Conservation (phyloP, 2,888 invertebrate genomes). For the Sarcophaga carnaria region DNA sequence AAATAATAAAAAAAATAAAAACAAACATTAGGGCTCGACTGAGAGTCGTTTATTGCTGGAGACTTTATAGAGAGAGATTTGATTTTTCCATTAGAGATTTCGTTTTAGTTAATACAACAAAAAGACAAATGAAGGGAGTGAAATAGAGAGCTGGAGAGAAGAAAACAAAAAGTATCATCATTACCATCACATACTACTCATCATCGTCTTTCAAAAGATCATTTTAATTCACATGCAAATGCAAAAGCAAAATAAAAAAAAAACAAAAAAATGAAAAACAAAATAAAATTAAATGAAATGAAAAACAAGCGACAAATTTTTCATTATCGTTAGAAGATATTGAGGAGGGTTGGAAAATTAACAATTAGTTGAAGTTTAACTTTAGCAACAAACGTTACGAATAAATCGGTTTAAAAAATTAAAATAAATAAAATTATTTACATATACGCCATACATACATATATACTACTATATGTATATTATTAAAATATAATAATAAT, state of each 20-base stretch:
- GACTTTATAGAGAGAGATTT: background rate
- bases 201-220: slow-evolving; percentile 60
- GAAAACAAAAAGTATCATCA: slow-evolving; percentile 6
- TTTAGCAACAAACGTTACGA: slow-evolving; percentile 59
- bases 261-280: slow-evolving; percentile 7
- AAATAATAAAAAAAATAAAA: slow-evolving; percentile 7
- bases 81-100: slow-evolving; percentile 9
- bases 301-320: slow-evolving; percentile 24
- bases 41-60: slow-evolving; percentile 14
- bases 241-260: slow-evolving; percentile 27
- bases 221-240: slow-evolving; percentile 60
- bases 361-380: slow-evolving; percentile 67
- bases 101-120: slow-evolving; percentile 9
- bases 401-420: slow-evolving; percentile 49
- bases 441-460: too few relatives aligned
- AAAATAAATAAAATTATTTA: background rate
- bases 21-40: slow-evolving; percentile 49
- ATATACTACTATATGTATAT: too few relatives aligned
- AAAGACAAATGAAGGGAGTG: background rate
- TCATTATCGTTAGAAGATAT: slow-evolving; percentile 36
- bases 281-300: slow-evolving; percentile 35
- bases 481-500: background rate
- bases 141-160: background rate
- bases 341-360: slow-evolving; percentile 59
- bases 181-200: slow-evolving; percentile 33